Conservation (phyloP, 2,888 invertebrate genomes). For the Scelioninae gen. 2 region DNA sequence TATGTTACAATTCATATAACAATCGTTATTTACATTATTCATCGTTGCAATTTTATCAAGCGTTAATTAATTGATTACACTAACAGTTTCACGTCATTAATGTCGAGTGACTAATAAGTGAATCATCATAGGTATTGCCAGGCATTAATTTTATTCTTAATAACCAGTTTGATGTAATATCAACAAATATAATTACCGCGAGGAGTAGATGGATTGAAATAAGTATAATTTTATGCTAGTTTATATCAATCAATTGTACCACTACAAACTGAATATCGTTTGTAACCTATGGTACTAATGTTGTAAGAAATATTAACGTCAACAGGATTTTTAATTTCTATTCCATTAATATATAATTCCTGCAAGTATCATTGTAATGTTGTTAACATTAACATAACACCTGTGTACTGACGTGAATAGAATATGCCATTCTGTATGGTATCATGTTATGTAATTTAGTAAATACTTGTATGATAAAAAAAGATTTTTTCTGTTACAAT, state of each 20-base stretch:
- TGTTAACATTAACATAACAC: slow-evolving; percentile 49
- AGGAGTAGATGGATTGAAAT: slow-evolving; percentile 31
- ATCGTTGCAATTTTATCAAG: slow-evolving; percentile 3
- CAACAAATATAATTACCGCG: slow-evolving; percentile 49
- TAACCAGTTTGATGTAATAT: slow-evolving; percentile 49
- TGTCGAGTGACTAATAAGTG: slow-evolving; percentile 41
- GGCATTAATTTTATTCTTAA: slow-evolving; percentile 40
- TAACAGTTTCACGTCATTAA: slow-evolving; percentile 42
- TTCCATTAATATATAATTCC: slow-evolving; percentile 35
- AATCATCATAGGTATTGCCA: slow-evolving; percentile 37
- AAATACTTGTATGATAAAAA: too few relatives aligned
- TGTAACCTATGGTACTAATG: slow-evolving; percentile 29
- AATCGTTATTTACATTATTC: neutral
- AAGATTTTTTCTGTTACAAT: too few relatives aligned
- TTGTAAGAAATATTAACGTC: slow-evolving; percentile 53
- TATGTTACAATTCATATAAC: neutral
- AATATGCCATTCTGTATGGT: too few relatives aligned
- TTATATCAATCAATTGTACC: slow-evolving; percentile 28
- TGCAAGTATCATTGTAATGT: slow-evolving; percentile 35
- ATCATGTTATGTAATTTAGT: too few relatives aligned
- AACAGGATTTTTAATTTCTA: slow-evolving; percentile 42
- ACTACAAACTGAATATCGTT: slow-evolving; percentile 10
- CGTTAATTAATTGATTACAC: slow-evolving; percentile 25
- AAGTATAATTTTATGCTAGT: slow-evolving; percentile 19
- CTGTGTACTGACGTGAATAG: slow-evolving; percentile 11